Evolutionary conservation across 64 coral and sea anemone species (phyloP).

Genomic region (Dendronephthya gigantea): DNA sequence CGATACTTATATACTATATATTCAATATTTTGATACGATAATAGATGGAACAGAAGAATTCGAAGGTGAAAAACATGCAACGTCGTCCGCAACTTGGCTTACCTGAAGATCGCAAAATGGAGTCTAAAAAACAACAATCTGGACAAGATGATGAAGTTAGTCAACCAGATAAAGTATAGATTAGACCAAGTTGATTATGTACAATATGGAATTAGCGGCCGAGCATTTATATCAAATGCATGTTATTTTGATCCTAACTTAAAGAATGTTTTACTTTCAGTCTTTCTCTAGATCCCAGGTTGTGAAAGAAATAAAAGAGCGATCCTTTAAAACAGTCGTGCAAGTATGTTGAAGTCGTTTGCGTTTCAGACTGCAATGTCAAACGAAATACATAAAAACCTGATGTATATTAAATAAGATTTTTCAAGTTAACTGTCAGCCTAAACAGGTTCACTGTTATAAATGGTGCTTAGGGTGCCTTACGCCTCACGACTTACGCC

Average conservation of each 20-base stretch:
- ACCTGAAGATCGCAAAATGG: background rate
- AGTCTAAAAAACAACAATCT: background rate
- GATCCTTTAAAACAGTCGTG: background rate
- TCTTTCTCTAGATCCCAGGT: background rate
- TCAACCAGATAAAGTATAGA: background rate
- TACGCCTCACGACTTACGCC: no score
- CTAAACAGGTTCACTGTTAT: no score
- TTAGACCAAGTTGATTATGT: no score
- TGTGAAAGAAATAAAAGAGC: background rate
- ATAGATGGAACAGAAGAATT: background rate
- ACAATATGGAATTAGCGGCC: background rate
- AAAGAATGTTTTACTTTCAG: background rate
- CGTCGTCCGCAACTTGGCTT: background rate
- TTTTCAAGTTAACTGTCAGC: no score
- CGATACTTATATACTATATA: no score
- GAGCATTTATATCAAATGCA: background rate
- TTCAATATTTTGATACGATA: no score
- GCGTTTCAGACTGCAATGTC: background rate
- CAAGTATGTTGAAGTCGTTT: background rate
- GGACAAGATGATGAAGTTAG: background rate
- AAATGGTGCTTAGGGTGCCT: no score
- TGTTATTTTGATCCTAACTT: background rate
- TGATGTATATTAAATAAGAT: background rate
- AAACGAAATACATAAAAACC: background rate
- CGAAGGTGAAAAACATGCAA: background rate